Evolutionary conservation across 2,113 vertebrate genomes (phyloP), one percentile per base, ranked within the genome.

Genomic region (Sinocyclocheilus grahami): DNA sequence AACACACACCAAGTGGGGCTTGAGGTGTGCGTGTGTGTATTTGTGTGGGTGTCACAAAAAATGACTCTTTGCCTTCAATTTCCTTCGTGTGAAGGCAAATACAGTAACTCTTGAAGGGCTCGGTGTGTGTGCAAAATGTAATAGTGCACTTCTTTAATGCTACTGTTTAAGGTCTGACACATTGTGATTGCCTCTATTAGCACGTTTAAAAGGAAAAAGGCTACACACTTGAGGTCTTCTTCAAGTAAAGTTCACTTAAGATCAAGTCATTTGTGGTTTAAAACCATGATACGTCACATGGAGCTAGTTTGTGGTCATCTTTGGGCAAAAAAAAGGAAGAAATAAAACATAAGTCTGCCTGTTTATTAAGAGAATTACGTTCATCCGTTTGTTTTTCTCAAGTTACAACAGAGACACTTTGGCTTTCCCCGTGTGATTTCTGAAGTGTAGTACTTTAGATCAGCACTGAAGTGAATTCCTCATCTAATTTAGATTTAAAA

Each of bases 391-490:
- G 84, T 78, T 42, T 71, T 67, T 13, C 39, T 71, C 82, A 86
- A 69, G 72, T 85, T 75, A 33, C 77, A 58, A 77, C 83, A 85
- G 48, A 82, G 46, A 85, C 42, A 33, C 81, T 85, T 88, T 88
- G 87, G 84, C 84, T 78, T 83, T 69, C 18, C 79, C 77, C 69
- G 13, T 84, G 7, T 69, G 69, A 30, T 53, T 82, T 76, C 77
- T 69, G 51, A 85, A 83, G 12, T 39, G 69, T 76, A 39, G 69
- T 65, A 39, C 7, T 24, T 78, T 83, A 71, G 46, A 27, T 55
- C 76, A 55, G 51, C 46, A 55, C 76, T 37, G 53, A 55, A 55
- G 51, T 58, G n/a, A 63, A 33, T 80, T 42, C 39, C 60, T 65
- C 13, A 46, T 82, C 60, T 82, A 82, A 82, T 82, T 67, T 46